Conservation (phyloP, 2,797 vertebrate genomes). For the Emydoidea blandingii region DNA sequence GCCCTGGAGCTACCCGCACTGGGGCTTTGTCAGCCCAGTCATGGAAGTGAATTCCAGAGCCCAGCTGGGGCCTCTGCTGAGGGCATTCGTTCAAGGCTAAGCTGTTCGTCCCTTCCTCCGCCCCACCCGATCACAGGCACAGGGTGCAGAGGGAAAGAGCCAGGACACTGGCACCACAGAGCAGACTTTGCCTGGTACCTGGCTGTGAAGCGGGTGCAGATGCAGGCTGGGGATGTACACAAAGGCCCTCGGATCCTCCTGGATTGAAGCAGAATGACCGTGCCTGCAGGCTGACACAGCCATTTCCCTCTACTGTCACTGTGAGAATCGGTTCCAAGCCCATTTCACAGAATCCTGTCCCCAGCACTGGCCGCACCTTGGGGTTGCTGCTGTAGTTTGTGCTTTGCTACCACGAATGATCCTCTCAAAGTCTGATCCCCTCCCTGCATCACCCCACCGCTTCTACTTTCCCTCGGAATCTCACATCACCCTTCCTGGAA, state of each 20-base stretch:
- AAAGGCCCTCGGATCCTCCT: neutral
- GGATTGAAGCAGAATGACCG: too few relatives aligned
- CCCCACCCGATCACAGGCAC: neutral
- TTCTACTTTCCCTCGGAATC: accelerated
- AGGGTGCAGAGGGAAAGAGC: neutral
- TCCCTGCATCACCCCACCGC: neutral
- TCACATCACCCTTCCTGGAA: neutral
- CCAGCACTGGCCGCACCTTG: neutral
- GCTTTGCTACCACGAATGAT: neutral
- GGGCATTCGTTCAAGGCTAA: too few relatives aligned
- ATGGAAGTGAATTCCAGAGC: too few relatives aligned
- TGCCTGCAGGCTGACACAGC: neutral
- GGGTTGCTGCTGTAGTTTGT: neutral
- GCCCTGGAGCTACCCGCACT: too few relatives aligned
- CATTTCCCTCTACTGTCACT: accelerated
- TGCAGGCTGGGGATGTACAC: neutral
- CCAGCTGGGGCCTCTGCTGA: too few relatives aligned
- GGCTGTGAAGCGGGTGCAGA: neutral
- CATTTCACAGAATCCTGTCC: neutral
- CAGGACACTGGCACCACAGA: neutral
- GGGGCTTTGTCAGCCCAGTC: too few relatives aligned
- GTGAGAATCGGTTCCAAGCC: neutral
- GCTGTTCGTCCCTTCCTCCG: too few relatives aligned
- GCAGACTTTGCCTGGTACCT: too few relatives aligned
- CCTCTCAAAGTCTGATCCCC: neutral